These are phyloP conservation scores for Sialis lutaria DNA, from an alignment of 2,888 invertebrate genomes.

Conservation along the genomic window DNA sequence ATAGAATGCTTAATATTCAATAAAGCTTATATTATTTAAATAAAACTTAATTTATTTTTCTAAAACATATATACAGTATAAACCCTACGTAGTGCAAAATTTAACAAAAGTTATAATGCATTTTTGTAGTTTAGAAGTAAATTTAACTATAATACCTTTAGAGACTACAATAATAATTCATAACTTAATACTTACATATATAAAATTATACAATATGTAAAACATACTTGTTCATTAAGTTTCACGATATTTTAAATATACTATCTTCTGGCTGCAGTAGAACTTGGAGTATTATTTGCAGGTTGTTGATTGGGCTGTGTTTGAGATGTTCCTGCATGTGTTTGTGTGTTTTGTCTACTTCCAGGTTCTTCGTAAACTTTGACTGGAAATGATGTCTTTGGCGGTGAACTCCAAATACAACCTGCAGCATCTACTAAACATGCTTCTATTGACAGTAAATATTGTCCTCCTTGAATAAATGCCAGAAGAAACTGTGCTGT, in stretches of 20 bases:
- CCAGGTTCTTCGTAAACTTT: slow-evolving; percentile 50
- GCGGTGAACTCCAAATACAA: slow-evolving; percentile 81
- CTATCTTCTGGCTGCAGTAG: neutral
- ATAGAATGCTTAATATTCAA: too few relatives aligned
- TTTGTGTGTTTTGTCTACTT: slow-evolving; percentile 1
- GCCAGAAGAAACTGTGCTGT: slow-evolving; percentile 78
- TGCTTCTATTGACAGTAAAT: slow-evolving; percentile 66
- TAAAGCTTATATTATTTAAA: too few relatives aligned
- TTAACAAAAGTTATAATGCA: too few relatives aligned
- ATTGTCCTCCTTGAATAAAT: slow-evolving; percentile 48
- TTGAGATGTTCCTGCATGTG: neutral
- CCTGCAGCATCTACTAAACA: slow-evolving; percentile 71
- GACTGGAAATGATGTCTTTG: slow-evolving; percentile 55
- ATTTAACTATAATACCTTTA: too few relatives aligned
- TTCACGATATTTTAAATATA: neutral
- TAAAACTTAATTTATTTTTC: too few relatives aligned
- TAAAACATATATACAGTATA: too few relatives aligned
- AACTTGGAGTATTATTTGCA: neutral
- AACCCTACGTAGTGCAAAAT: too few relatives aligned
- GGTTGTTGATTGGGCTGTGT: neutral
- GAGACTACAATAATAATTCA: too few relatives aligned
- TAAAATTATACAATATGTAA: neutral
- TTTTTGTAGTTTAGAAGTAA: too few relatives aligned
- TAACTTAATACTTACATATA: neutral
- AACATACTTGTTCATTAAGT: neutral